These are phyloP conservation scores for Actinia tenebrosa DNA, from an alignment of 64 coral and sea anemone species.

Conservation along the genomic window DNA sequence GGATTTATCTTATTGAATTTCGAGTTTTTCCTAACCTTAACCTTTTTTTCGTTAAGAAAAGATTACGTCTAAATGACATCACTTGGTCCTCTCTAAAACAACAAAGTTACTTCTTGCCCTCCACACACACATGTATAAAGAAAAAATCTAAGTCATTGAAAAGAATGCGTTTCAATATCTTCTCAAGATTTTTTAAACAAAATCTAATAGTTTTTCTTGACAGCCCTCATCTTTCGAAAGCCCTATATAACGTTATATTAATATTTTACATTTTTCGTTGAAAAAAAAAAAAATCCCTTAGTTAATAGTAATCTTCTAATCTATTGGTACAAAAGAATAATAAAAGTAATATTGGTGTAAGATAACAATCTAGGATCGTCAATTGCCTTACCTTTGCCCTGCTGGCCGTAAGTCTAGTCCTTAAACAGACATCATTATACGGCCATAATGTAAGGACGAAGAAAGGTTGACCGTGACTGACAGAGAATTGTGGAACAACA, in stretches of 20 bases:
- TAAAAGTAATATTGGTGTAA: background rate
- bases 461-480: background rate
- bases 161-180: too few relatives aligned
- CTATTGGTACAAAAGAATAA: background rate
- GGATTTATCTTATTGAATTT: background rate
- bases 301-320: background rate
- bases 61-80: background rate
- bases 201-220: background rate
- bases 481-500: background rate
- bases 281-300: too few relatives aligned
- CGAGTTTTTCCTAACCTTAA: background rate
- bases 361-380: background rate
- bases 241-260: background rate
- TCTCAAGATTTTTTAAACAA: too few relatives aligned
- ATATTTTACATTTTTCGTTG: background rate
- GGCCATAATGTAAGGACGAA: background rate
- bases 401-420: background rate
- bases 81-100: background rate
- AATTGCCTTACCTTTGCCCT: background rate
- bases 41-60: background rate
- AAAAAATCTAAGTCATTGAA: too few relatives aligned
- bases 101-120: background rate
- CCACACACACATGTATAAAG: too few relatives aligned
- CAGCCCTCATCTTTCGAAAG: background rate
- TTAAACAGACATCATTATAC: background rate